Base-by-base conservation (phyloP, 2,888 invertebrate species). In the Drosophila neotestacea region DNA sequence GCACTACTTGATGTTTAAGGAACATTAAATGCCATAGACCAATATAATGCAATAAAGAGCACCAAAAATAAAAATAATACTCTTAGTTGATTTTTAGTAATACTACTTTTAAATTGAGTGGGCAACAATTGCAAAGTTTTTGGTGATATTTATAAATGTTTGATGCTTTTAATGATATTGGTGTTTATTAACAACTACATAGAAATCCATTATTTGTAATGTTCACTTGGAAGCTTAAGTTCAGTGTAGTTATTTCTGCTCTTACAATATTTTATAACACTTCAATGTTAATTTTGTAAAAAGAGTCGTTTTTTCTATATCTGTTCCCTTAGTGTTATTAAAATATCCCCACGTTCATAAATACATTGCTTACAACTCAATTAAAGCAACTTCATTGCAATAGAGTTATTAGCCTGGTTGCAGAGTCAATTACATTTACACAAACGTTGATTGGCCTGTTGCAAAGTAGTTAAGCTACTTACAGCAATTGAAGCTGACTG, bases 391-490 rank as follows among this genome's bases (percentile, higher is more conserved):
- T 27, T 9, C 10, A 46, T 34, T 42, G 7, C 32, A 36, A 6
- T 32, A 7, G 10, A 50, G 51, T 54, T 50, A 44, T 58, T 32
- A 41, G 10, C n/a, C 22, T 27, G 34, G 1, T 16, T 42, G 22
- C 28, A 13, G 5, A 9, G 22, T n/a, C 41, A 56, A 41, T 63
- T 36, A 54, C 28, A 52, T 36, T 5, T 36, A 54, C 28, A 52
- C 36, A 4, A 27, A 13, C 44, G 16, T 38, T 62, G 48, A 60
- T 52, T 65, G 65, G 42, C 9, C 48, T 47, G 60, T 34, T 50
- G 30, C 16, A 41, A 22, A 58, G 63, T 36, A 32, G 41, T 54
- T 68, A 68, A 75, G 63, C 68, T 72, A 75, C 75, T 75, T 75
- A 61, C 39, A 34, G n/a, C 44, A 39, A 64, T 73, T 70, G 59